Evolutionary conservation across 2,797 vertebrate genomes (phyloP).

Genomic region (Psittacula echo): DNA sequence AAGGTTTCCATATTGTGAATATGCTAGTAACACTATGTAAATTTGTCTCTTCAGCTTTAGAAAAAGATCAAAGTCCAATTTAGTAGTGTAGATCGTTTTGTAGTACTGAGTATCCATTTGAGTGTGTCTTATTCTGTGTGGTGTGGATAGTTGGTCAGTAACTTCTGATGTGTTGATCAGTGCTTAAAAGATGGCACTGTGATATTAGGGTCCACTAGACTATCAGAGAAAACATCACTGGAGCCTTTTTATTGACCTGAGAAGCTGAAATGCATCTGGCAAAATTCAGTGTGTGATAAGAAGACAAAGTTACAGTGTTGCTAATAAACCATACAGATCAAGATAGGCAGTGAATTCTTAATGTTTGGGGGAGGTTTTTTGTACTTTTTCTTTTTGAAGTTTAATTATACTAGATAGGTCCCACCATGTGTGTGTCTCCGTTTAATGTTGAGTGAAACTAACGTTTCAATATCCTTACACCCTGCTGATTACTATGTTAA

Average conservation of each 20-base stretch:
- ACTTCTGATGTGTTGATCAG: not conserved
- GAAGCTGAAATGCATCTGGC: not conserved
- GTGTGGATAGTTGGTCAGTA: not conserved
- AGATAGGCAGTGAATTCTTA: not conserved
- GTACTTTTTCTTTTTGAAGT: not conserved
- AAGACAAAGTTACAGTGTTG: not conserved
- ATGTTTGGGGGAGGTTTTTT: not conserved
- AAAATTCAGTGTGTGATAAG: not conserved
- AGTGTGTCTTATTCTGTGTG: not conserved
- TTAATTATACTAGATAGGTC: not conserved
- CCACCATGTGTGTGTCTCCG: not conserved
- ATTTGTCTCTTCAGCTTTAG: not conserved
- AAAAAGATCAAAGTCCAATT: not conserved
- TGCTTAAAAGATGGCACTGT: not conserved
- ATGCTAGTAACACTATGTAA: fast-evolving
- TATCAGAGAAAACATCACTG: not conserved
- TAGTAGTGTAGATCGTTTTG: not conserved
- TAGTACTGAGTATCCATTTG: not conserved
- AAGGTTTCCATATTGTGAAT: not conserved
- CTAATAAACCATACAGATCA: not conserved
- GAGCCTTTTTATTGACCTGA: not conserved
- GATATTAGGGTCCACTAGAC: not conserved
- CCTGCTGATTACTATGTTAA: not conserved
- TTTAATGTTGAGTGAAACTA: not conserved
- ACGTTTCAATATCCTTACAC: not conserved